Percentiles rank a stretch among this genome's conserved stretches.
These are phyloP conservation scores for Drosophila paranaensis DNA, from an alignment of 2,888 invertebrate genomes.

Conservation along the genomic window DNA sequence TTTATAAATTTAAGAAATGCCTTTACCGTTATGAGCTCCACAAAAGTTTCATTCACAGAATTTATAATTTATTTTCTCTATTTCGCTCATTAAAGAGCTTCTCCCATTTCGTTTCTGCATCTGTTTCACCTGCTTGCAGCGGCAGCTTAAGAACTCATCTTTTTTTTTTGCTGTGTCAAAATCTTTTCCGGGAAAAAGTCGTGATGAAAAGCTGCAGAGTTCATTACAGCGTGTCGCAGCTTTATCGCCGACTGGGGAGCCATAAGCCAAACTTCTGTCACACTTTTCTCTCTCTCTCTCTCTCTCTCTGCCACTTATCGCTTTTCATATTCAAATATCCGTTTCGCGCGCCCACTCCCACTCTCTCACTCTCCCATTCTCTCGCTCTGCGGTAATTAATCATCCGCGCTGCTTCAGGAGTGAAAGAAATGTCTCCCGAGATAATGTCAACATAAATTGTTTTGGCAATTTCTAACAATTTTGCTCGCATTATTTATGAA, in stretches of 20 bases:
- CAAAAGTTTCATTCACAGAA: neutral
- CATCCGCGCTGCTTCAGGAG: slow-evolving; percentile 43
- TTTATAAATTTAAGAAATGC: too few relatives aligned
- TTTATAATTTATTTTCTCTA: too few relatives aligned
- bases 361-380: neutral
- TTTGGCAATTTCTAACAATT: slow-evolving; percentile 84
- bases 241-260: slow-evolving; percentile 74
- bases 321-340: slow-evolving; percentile 75
- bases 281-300: slow-evolving; percentile 22
- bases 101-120: too few relatives aligned
- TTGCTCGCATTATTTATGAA: slow-evolving; percentile 80
- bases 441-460: slow-evolving; percentile 85
- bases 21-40: too few relatives aligned
- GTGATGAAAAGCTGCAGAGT: slow-evolving; percentile 67
- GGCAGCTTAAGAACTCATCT: neutral
- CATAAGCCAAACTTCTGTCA: slow-evolving; percentile 56
- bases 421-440: slow-evolving; percentile 81
- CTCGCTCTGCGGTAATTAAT: slow-evolving; percentile 63
- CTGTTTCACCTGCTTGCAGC: neutral
- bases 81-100: neutral
- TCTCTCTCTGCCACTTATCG: slow-evolving; percentile 60
- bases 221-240: slow-evolving; percentile 59
- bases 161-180: slow-evolving; percentile 6
- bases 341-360: neutral
- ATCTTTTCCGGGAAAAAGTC: slow-evolving; percentile 44